Percentiles rank a stretch among this genome's conserved stretches.
phyloP scores from a whole-genome alignment of 2,797 vertebrate genomes.

The Spheniscus humboldti region DNA sequence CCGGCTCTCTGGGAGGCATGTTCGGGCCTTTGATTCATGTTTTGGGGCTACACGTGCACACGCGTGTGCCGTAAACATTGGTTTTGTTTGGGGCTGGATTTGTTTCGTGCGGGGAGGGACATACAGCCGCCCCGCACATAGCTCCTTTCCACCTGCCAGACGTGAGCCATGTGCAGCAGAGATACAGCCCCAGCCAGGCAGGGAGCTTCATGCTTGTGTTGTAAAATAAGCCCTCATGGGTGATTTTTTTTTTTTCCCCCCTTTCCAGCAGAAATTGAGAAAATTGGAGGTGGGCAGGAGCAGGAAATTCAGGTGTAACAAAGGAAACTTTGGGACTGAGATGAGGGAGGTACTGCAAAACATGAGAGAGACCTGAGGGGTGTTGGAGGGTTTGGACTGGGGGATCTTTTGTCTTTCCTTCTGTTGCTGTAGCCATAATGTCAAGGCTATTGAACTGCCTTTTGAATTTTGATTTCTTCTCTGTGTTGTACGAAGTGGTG shows the following conservation, averaged over 20 bases:
- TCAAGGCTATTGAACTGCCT: neutral
- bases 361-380: neutral
- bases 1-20: neutral
- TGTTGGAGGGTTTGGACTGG: neutral
- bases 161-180: neutral
- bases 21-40: neutral
- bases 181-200: neutral
- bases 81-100: neutral
- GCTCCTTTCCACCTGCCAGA: neutral
- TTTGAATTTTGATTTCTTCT: neutral
- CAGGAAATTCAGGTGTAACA: neutral
- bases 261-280: neutral
- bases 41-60: neutral
- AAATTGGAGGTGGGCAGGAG: neutral
- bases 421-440: neutral
- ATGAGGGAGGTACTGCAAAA: neutral
- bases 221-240: neutral
- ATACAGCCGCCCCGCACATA: rapidly evolving
- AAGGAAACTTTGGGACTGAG: neutral
- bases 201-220: neutral
- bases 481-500: neutral
- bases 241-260: neutral
- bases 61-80: rapidly evolving
- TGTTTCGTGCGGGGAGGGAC: rapidly evolving
- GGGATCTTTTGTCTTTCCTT: neutral